Evolutionary conservation across 2,797 vertebrate species (phyloP), one percentile per base, ranked within the genome.

Genomic region (Champsocephalus gunnari): DNA sequence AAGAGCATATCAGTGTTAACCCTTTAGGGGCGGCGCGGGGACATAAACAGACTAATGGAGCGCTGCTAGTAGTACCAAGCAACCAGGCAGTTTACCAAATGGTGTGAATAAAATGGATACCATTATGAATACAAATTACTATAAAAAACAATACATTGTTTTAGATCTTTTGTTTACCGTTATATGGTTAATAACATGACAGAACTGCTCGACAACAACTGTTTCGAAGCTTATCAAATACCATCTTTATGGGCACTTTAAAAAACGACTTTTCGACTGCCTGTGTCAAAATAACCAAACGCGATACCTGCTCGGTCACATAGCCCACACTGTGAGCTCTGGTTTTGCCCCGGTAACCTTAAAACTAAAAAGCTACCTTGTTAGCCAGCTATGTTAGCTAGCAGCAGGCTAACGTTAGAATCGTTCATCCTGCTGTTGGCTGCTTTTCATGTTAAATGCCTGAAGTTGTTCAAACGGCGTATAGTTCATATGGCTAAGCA

Each of bases 301-400:
- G 38, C 50, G 72, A 68, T 16, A n/a, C 12, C 32, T 12, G 0
- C 13, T 8, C 10, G 10, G 3, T 54, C 3, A 8, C 1, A 66
- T 12, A 53, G 28, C 7, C 2, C 32, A 12, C 8, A 12, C 11
- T 5, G 12, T 1, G 13, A 3, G 3, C 28, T 0, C 12, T 8
- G 5, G 1, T 75, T 80, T 71, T 58, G 10, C 9, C 68, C 64
- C 17, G 0, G n/a, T 43, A 56, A 53, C 24, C 51, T 77, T 65
- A 70, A 82, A 89, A 84, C 75, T 69, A 66, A 75, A 75, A 68
- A 28, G 84, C 87, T 90, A 82, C 50, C 78, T 54, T 68, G 81
- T 85, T 88, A 89, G 87, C 88, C 53, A 73, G 89, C 83, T 82
- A 70, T 28, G 34, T 17, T 48, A 83, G 89, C 86, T 86, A 90